Conservation (phyloP, 2,113 vertebrate species). For the Gopherus flavomarginatus region DNA sequence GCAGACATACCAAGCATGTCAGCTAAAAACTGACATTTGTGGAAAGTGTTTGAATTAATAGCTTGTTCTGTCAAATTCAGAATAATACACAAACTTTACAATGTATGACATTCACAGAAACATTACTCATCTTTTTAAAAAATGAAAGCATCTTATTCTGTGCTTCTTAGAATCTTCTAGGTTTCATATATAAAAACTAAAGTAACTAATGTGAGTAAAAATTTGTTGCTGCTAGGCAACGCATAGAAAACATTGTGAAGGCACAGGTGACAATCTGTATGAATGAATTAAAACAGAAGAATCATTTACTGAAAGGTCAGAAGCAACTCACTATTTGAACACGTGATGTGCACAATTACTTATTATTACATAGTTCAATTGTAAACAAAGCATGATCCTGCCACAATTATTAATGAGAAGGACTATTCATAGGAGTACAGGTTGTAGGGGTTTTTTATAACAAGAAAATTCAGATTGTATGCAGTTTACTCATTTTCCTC, state of each 20-base stretch:
- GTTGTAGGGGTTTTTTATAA: conserved; percentile 41
- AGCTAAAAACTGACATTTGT: not conserved
- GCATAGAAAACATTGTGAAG: conserved; percentile 60
- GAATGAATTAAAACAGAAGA: conserved; percentile 48
- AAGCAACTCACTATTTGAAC: conserved; percentile 50
- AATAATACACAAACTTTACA: not conserved
- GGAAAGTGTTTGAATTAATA: not conserved
- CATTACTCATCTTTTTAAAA: not conserved
- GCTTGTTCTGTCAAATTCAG: not conserved
- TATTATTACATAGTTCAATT: conserved; percentile 36
- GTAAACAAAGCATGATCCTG: conserved; percentile 26
- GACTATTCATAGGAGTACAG: conserved; percentile 2
- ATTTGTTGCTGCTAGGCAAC: conserved; percentile 70
- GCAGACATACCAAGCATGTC: not conserved
- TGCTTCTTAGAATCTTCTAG: not conserved
- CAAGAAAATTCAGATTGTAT: conserved; percentile 39
- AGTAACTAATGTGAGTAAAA: conserved; percentile 57
- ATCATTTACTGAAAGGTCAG: conserved; percentile 49
- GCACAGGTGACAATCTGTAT: conserved; percentile 70
- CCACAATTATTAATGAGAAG: not conserved
- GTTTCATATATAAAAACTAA: conserved; percentile 27
- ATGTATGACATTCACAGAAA: not conserved
- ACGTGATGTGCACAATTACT: conserved; percentile 46
- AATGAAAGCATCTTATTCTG: not conserved
- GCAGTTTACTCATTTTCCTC: not conserved